Conservation (phyloP, 2,888 invertebrate species). For the Eupithecia subfuscata region DNA sequence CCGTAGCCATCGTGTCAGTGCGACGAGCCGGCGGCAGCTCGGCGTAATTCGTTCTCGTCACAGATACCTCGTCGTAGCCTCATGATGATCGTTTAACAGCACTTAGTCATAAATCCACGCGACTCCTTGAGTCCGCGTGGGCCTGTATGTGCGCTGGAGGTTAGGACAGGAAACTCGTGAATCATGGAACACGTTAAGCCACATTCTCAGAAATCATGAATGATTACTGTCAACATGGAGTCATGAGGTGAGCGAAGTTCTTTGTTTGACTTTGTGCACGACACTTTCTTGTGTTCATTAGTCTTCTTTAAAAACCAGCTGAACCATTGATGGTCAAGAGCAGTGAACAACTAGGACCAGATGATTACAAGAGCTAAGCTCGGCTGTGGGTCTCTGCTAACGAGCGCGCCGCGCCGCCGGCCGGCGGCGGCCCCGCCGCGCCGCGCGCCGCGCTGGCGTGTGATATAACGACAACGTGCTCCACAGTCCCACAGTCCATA, state of each 20-base stretch:
- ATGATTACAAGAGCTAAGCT: not conserved
- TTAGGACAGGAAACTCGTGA: slow-evolving; percentile 1
- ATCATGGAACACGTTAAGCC: slow-evolving; percentile 4
- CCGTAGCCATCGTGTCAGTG: not conserved
- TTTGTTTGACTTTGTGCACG: slow-evolving; percentile 1
- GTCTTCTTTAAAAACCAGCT: not conserved
- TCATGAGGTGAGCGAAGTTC: not conserved
- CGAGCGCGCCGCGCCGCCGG: not conserved
- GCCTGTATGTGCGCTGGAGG: not conserved
- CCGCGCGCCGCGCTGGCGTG: not conserved
- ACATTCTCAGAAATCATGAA: slow-evolving; percentile 12
- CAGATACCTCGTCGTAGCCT: not conserved
- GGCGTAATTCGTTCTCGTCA: not conserved
- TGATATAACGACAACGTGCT: not conserved
- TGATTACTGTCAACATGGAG: slow-evolving; percentile 1
- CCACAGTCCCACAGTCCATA: not conserved
- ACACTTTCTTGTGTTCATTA: not conserved
- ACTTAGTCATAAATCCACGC: slow-evolving; percentile 1
- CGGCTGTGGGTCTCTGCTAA: not conserved
- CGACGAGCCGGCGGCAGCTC: not conserved
- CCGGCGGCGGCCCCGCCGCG: no score
- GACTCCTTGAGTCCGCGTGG: slow-evolving; percentile 3
- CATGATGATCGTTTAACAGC: not conserved
- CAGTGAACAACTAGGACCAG: not conserved
- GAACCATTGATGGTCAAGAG: not conserved